Conservation (phyloP, 2,113 vertebrate genomes). For the Trogon melanurus region DNA sequence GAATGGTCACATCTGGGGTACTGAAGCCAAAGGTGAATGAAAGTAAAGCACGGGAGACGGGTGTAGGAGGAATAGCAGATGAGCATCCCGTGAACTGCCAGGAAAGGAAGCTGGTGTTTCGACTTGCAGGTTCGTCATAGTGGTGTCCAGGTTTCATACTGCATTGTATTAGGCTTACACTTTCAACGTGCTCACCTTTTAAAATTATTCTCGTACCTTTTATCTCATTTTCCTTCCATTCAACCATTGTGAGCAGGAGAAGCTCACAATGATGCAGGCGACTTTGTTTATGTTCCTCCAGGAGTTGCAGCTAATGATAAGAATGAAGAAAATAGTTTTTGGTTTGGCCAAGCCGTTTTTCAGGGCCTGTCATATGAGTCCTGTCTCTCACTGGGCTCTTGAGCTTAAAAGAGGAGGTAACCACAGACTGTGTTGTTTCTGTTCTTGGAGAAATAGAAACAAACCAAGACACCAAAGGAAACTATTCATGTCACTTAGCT, state of each 20-base stretch:
- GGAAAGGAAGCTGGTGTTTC: neutral
- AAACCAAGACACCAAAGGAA: neutral
- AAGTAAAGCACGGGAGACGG: neutral
- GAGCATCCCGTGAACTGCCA: neutral
- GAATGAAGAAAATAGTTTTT: neutral
- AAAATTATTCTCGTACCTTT: neutral
- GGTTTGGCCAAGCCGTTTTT: neutral
- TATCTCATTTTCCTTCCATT: neutral
- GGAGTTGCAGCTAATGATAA: neutral
- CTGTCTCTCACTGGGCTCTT: neutral
- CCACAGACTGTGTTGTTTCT: rapidly evolving
- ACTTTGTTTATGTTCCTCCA: neutral
- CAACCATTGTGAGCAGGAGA: neutral
- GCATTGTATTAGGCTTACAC: neutral
- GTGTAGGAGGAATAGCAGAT: neutral
- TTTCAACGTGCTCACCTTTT: neutral
- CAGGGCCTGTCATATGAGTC: neutral
- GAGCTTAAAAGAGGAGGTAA: neutral
- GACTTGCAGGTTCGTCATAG: neutral
- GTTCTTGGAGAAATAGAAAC: neutral
- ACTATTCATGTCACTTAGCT: neutral
- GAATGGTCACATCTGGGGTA: neutral
- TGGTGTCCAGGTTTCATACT: neutral
- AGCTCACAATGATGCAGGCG: neutral
- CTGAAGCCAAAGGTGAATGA: neutral